Evolutionary conservation across 2,113 vertebrate genomes (phyloP).

Genomic region (Morone chrysops): DNA sequence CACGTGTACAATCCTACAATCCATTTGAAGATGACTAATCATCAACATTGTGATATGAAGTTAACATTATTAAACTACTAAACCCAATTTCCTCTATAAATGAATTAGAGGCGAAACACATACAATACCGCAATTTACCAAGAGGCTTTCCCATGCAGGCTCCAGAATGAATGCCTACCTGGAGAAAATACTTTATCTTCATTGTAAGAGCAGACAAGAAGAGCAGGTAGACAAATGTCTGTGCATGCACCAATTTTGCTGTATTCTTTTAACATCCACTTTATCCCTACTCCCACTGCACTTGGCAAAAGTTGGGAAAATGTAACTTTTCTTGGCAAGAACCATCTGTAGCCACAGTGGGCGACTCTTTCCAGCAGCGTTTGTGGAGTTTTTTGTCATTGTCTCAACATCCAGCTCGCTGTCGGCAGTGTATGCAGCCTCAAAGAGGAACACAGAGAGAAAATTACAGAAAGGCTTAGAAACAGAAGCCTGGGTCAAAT

Average conservation of each 20-base stretch:
- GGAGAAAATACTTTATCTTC: slow-evolving; percentile 19
- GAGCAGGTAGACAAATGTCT: slow-evolving; percentile 28
- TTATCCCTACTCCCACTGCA: not conserved
- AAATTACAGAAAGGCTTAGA: slow-evolving; percentile 4
- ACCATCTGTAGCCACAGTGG: slow-evolving; percentile 9
- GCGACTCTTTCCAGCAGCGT: slow-evolving; percentile 16
- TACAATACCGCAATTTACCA: not conserved
- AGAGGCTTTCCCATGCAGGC: not conserved
- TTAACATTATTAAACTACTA: not conserved
- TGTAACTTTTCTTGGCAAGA: slow-evolving; percentile 29
- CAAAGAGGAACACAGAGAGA: slow-evolving; percentile 1
- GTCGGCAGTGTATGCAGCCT: not conserved
- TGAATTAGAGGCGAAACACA: not conserved
- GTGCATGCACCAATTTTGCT: not conserved
- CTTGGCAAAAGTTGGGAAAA: slow-evolving; percentile 8
- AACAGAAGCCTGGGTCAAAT: slow-evolving; percentile 4
- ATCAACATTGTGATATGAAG: not conserved
- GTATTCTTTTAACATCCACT: slow-evolving; percentile 11
- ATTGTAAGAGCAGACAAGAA: slow-evolving; percentile 18
- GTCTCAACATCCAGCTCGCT: slow-evolving; percentile 18
- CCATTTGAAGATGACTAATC: not conserved
- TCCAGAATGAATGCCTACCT: not conserved
- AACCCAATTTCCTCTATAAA: not conserved
- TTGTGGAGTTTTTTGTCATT: slow-evolving; percentile 26
- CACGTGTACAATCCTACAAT: not conserved